phyloP scores from a whole-genome alignment of 2,888 invertebrate genomes.

The Drosophila emarginata region DNA sequence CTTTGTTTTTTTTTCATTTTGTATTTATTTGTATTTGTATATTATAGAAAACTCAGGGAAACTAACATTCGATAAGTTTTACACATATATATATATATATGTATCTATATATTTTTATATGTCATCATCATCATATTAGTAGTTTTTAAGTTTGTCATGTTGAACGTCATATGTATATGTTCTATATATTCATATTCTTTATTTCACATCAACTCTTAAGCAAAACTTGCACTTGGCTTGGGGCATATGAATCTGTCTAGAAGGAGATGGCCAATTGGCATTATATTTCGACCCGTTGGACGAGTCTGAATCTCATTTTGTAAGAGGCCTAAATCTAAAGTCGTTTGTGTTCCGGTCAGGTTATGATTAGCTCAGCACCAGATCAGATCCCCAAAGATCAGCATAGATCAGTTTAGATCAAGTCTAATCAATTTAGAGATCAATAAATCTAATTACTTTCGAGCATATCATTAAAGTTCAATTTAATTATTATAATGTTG shows the following conservation, averaged over 20 bases:
- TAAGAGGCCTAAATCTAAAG: slow-evolving; percentile 41
- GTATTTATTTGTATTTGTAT: slow-evolving; percentile 72
- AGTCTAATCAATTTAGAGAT: background rate
- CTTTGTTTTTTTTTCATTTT: slow-evolving; percentile 35
- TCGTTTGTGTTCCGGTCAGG: background rate
- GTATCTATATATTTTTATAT: slow-evolving; percentile 6
- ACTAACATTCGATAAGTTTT: slow-evolving; percentile 12
- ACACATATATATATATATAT: slow-evolving; percentile 6
- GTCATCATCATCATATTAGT: slow-evolving; percentile 2
- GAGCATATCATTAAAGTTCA: too few relatives aligned
- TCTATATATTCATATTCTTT: background rate
- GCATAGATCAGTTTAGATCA: background rate
- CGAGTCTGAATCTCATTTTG: slow-evolving; percentile 50
- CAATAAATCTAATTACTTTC: background rate
- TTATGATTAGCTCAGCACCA: background rate
- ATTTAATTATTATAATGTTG: background rate
- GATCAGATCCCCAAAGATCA: background rate
- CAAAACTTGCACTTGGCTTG: background rate
- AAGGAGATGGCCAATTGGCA: slow-evolving; percentile 3
- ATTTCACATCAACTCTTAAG: slow-evolving; percentile 3
- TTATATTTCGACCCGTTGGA: background rate
- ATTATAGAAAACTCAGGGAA: slow-evolving; percentile 43
- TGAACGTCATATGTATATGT: slow-evolving; percentile 55
- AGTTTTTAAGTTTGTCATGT: slow-evolving; percentile 32
- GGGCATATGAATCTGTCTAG: background rate